These are phyloP conservation scores for Chrysemys picta DNA, from an alignment of 2,113 vertebrate species.

Conservation along the genomic window DNA sequence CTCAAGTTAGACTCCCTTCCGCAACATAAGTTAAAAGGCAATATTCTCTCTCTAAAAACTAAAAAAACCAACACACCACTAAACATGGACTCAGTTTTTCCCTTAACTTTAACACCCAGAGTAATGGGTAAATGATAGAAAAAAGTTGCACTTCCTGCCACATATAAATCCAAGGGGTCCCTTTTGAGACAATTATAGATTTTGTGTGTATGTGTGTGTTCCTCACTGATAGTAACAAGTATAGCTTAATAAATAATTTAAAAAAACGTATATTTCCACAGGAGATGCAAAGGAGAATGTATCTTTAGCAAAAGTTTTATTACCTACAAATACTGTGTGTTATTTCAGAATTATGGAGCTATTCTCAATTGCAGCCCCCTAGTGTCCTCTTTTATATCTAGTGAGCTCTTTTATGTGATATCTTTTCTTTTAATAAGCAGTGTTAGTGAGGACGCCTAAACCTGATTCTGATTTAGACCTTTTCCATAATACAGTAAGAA, in stretches of 20 bases:
- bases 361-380: not conserved
- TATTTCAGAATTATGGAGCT: not conserved
- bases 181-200: not conserved
- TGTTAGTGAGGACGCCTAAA: not conserved
- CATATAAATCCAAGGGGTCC: not conserved
- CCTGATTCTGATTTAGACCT: not conserved
- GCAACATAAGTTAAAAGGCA: not conserved
- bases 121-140: not conserved
- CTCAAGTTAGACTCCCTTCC: not conserved
- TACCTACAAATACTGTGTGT: not conserved
- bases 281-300: not conserved
- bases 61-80: not conserved
- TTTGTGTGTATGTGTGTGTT: not conserved
- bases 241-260: not conserved
- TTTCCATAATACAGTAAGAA: not conserved
- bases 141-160: fast-evolving
- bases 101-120: not conserved
- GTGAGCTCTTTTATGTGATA: not conserved
- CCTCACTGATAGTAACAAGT: not conserved
- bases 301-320: not conserved
- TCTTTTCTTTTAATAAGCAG: not conserved
- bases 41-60: conserved; percentile 34
- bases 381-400: not conserved
- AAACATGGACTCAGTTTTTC: not conserved
- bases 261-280: not conserved